Base-by-base conservation (phyloP, 2,113 vertebrate species). In the Callipepla squamata region DNA sequence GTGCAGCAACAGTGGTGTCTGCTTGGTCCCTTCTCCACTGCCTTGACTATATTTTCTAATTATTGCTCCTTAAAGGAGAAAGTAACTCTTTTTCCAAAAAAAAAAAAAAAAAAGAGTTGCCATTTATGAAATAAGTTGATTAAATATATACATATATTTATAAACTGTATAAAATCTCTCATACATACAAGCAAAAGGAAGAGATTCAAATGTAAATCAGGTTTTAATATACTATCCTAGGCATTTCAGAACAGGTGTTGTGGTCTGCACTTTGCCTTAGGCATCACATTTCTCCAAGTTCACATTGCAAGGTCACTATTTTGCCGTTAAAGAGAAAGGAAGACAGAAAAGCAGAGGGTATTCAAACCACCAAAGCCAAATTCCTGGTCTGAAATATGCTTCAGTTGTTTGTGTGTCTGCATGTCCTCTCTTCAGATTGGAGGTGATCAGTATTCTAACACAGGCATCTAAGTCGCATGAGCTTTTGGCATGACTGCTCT, bases 221-320 rank as follows among this genome's bases (percentile, higher is more conserved):
- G 4, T 77, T 47, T 89, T 16, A 50, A 63, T 15, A 13, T 9
- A 57, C 9, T 21, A 6, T 70, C 4, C n/a, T 67, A 34, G 3
- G 13, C 86, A 17, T 67, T 32, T 81, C n/a, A 59, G 57, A 79
- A 8, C 22, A 89, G 36, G 23, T 73, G 30, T 0, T 63, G 34
- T 21, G 47, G 40, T 21, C 62, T 69, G 65, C 57, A 38, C 32
- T 50, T 59, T 13, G 20, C 32, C 59, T n/a, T 72, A 65, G 51
- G 34, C 30, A 25, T 9, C 32, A 2, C 0, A 1, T 79, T 76
- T 89, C 57, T 11, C 42, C 12, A 8, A 0, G 1, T 9, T 86
- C 16, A 23, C 61, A 57, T 34, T 50, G 18, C 32, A 76, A 63
- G 25, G 32, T 68, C 40, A 20, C 62, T 68, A 2, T 28, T 69